Percentiles rank a stretch among this genome's conserved stretches.
phyloP scores from a whole-genome alignment of 2,113 vertebrate genomes.

The Callaeas wilsoni region DNA sequence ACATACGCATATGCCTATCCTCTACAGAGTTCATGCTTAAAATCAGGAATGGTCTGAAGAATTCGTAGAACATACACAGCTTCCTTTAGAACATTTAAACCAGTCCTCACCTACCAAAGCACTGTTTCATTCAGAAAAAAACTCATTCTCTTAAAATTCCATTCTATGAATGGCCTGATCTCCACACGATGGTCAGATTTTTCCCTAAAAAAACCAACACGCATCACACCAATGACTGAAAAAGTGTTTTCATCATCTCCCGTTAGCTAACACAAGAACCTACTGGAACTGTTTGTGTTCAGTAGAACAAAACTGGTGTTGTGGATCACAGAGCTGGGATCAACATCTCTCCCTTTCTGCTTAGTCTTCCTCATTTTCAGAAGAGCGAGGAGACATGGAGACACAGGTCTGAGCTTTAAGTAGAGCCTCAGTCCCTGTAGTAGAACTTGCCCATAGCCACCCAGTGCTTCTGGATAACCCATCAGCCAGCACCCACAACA shows the following conservation, averaged over 20 bases:
- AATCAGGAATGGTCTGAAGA: not conserved
- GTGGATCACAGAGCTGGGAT: not conserved
- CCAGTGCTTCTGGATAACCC: not conserved
- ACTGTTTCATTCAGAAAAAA: not conserved
- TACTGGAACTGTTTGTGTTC: accelerated
- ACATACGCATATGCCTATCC: too few species aligned
- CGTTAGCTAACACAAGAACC: not conserved
- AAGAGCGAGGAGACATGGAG: not conserved
- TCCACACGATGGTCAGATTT: not conserved
- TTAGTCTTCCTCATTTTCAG: not conserved
- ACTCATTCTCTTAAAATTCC: not conserved
- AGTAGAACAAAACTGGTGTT: not conserved
- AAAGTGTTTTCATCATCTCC: not conserved
- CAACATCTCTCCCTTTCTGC: not conserved
- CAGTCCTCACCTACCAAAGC: not conserved
- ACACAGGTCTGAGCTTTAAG: not conserved
- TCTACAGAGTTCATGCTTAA: not conserved
- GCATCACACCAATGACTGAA: not conserved
- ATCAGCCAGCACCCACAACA: not conserved
- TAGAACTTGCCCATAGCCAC: not conserved
- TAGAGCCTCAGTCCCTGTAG: not conserved
- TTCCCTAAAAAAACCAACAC: not conserved
- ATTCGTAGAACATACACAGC: not conserved
- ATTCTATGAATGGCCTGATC: not conserved
- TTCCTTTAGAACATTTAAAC: not conserved